Evolutionary conservation across 2,797 vertebrate genomes (phyloP).

Genomic region (Darevskia mixta): DNA sequence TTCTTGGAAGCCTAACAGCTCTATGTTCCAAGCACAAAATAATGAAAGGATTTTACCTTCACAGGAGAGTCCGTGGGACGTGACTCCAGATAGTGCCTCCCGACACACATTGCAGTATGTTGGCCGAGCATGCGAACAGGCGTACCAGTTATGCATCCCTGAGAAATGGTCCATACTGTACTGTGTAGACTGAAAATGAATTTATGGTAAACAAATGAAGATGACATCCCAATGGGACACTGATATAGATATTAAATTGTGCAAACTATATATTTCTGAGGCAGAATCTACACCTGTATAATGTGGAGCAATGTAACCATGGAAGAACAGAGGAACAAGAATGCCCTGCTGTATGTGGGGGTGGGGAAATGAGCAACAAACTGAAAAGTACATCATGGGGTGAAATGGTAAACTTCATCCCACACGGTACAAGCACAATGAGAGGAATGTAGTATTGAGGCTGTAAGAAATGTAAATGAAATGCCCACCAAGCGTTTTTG

Average conservation of each 20-base stretch:
- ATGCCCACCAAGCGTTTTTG: not conserved
- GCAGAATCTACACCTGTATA: not conserved
- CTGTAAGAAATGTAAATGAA: not conserved
- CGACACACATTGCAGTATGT: conserved; percentile 97
- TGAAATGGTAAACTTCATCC: not conserved
- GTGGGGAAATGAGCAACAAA: not conserved
- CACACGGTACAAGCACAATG: not conserved
- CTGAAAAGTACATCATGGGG: not conserved
- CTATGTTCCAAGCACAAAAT: not conserved
- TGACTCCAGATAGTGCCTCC: conserved; percentile 94
- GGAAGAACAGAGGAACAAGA: not conserved
- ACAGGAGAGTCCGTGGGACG: conserved; percentile 93
- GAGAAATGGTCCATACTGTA: conserved; percentile 99
- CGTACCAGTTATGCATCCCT: conserved; percentile 98
- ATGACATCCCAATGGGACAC: not conserved
- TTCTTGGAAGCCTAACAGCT: not conserved
- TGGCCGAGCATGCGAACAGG: conserved; percentile 95
- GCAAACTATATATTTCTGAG: not conserved
- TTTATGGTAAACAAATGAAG: conserved; percentile 20
- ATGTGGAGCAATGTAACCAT: not conserved
- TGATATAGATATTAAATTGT: not conserved
- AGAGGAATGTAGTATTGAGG: not conserved
- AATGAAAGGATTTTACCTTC: conserved; percentile 83
- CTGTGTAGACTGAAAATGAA: conserved; percentile 88
- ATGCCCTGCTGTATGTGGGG: not conserved